Conservation (phyloP, 2,797 vertebrate species). For the Cuculus canorus region DNA sequence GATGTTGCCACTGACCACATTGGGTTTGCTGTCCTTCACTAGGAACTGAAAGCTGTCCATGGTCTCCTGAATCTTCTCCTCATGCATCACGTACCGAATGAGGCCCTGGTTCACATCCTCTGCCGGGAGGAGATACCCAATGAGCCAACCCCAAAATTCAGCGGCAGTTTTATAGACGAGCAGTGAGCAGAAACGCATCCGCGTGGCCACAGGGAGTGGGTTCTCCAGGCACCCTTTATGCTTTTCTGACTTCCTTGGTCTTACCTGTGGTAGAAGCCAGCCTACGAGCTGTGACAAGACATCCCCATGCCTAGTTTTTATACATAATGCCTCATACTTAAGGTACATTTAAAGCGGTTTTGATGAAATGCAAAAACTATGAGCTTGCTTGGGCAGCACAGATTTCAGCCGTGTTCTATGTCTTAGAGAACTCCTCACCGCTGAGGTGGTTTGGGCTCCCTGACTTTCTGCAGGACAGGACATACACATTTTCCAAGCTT, state of each 20-base stretch:
- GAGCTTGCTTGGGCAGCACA: not conserved
- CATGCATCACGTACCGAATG: slow-evolving; percentile 86
- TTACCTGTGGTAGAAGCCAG: not conserved
- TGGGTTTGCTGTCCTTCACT: slow-evolving; percentile 94
- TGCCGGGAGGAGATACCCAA: slow-evolving; percentile 47
- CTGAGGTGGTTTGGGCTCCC: no score
- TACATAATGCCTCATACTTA: not conserved
- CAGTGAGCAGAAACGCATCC: accelerated
- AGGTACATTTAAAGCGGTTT: not conserved
- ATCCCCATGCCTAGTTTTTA: not conserved
- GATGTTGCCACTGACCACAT: slow-evolving; percentile 86
- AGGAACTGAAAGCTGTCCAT: slow-evolving; percentile 93
- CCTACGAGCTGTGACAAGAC: not conserved
- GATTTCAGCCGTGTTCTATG: not conserved
- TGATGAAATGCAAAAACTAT: not conserved
- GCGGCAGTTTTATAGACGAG: accelerated
- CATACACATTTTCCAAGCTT: not conserved
- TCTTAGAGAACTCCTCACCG: not conserved
- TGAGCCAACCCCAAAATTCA: not conserved
- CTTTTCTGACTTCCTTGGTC: not conserved
- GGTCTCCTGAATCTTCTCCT: slow-evolving; percentile 84
- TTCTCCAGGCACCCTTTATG: not conserved
- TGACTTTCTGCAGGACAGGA: not conserved
- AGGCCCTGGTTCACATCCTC: slow-evolving; percentile 94
- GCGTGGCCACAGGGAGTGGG: accelerated